Evolutionary conservation across 2,888 invertebrate genomes (phyloP), one percentile per base, ranked within the genome.

Genomic region (Melanchra persicariae): DNA sequence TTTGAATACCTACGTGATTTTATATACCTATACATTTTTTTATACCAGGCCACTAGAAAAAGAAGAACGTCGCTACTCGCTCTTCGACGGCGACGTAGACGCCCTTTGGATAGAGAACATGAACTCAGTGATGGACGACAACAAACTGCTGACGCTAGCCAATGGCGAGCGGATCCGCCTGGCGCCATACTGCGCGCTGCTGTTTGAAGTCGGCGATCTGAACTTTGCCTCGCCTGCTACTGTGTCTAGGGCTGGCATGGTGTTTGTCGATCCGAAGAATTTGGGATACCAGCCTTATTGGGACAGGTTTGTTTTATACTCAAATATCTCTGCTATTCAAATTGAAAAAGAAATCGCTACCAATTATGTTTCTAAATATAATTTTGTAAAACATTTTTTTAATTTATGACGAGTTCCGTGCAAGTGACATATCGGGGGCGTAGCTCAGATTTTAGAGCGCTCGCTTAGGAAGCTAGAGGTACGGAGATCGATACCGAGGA

Each of bases 121-220:
- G 98, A 99, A 99, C 95, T 98, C 99, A 0, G 99, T 99, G 2
- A 99, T 99, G 99, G 99, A 99, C 89, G 99, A 99, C 92, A 99
- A 99, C 91, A 98, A 98, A 89, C 94, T 99, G 54, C 94, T 99
- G 68, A 99, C 99, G 0, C 95, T 99, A 72, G 98, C 99, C 7
- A 99, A 99, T 91, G 99, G 99, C 69, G 98, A 99, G 94, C 96
- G 98, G 77, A 98, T 99, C 78, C 96, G 98, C 74, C 95, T 99
- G 71, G 97, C 98, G 87, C 97, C 97, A 74, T 97, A 98, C 92
- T 98, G 98, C 91, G 97, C 98, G 40, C 93, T 99, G 74, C 94
- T 99, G 59, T 99, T 99, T 93, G 99, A 99, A 96, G 98, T 99
- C 37, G 98, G 98, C 2, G 98, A 99, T 92, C 95, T 99, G 77